A percentile compares a stretch with the other conserved stretches of the same genome.
Evolutionary conservation across 2,113 vertebrate genomes (phyloP).

Genomic region (Enhydra lutris): DNA sequence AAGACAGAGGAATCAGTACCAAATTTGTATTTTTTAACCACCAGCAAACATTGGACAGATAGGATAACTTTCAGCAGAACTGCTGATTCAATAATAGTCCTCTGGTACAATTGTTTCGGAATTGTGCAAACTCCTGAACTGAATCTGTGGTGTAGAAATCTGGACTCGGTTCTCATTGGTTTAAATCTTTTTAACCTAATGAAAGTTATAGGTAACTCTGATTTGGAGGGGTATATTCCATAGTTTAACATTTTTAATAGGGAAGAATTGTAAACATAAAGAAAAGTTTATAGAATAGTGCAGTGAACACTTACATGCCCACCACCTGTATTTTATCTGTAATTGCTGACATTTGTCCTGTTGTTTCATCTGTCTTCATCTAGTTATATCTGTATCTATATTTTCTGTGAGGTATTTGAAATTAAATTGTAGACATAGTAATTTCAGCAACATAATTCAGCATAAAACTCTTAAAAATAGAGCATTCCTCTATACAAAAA

Average conservation of each 20-base stretch:
- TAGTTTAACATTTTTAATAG: background rate
- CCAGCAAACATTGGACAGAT: background rate
- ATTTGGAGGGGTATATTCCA: background rate
- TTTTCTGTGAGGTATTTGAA: background rate
- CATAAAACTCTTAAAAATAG: background rate
- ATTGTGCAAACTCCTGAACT: background rate
- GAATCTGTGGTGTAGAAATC: background rate
- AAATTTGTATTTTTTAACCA: constrained; percentile 18
- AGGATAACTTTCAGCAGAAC: background rate
- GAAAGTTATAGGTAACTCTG: background rate
- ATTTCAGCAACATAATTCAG: background rate
- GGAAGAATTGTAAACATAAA: background rate
- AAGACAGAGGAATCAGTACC: constrained; percentile 27
- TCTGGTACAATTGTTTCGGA: constrained; percentile 15
- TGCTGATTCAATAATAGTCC: constrained; percentile 35
- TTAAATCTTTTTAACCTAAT: background rate
- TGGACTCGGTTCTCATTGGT: background rate
- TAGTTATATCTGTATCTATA: background rate
- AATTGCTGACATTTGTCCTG: background rate
- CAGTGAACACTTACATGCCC: background rate
- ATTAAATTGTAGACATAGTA: background rate
- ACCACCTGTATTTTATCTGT: background rate
- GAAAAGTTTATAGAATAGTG: background rate
- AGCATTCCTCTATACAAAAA: background rate
- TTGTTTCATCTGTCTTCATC: background rate